Evolutionary conservation across 2,113 vertebrate genomes (phyloP).

Genomic region (Anthoscopus minutus): DNA sequence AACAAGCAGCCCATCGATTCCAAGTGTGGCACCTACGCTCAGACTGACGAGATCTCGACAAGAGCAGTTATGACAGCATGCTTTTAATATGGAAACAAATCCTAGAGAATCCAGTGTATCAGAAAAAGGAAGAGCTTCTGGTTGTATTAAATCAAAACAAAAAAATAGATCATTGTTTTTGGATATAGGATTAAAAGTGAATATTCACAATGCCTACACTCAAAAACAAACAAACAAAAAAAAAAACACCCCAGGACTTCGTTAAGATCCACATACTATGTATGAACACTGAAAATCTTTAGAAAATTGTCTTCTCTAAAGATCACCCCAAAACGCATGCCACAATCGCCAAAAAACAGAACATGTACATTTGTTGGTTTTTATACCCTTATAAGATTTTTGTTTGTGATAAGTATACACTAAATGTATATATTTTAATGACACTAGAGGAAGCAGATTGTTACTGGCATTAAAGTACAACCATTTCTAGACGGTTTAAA

Average conservation of each 20-base stretch:
- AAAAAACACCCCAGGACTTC: slow-evolving; percentile 63
- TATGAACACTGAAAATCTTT: slow-evolving; percentile 76
- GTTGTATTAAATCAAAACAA: slow-evolving; percentile 64
- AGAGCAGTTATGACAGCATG: slow-evolving; percentile 73
- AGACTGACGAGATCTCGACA: slow-evolving; percentile 70
- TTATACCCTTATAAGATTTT: slow-evolving; percentile 74
- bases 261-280: slow-evolving; percentile 75
- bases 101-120: slow-evolving; percentile 80
- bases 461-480: slow-evolving; percentile 98
- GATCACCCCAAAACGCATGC: slow-evolving; percentile 75
- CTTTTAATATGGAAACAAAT: slow-evolving; percentile 74
- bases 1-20: slow-evolving; percentile 69
- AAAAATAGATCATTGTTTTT: slow-evolving; percentile 64
- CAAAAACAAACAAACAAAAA: slow-evolving; percentile 53
- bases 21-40: slow-evolving; percentile 74
- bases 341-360: slow-evolving; percentile 75
- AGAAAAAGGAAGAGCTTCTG: slow-evolving; percentile 68
- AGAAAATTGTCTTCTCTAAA: slow-evolving; percentile 70
- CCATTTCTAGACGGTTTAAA: slow-evolving; percentile 95
- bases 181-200: slow-evolving; percentile 73
- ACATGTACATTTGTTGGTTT: slow-evolving; percentile 74
- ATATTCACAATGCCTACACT: slow-evolving; percentile 77
- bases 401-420: slow-evolving; percentile 84
- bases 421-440: slow-evolving; percentile 83
- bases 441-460: slow-evolving; percentile 88